Evolutionary conservation across 2,888 invertebrate genomes (phyloP), one percentile per base, ranked within the genome.

Genomic region (Xestia sexstrigata): DNA sequence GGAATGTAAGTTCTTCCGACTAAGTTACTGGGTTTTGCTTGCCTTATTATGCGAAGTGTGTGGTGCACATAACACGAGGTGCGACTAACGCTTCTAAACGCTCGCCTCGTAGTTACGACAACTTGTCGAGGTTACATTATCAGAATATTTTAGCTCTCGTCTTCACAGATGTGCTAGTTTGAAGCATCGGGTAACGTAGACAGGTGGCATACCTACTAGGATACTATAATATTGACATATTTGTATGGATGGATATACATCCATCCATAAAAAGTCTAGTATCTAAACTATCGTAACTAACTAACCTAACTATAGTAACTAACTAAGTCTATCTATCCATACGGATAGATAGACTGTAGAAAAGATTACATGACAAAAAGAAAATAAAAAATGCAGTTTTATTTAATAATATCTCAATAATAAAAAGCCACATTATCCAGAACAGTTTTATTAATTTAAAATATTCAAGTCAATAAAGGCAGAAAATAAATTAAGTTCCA

Each of bases 111-210:
- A 76, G 49, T 30, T 42, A 42, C 58, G 82, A 58, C 66, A 67
- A 81, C 11, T 69, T 82, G 63, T 69, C 42, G 82, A 45, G 63
- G 35, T 69, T 52, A 69, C 68, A 65, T 69, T 82, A 58, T 15
- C 23, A 26, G 55, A 82, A 69, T 69, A 82, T 65, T 58, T 69
- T 26, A 45, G 17, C 20, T 5, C 42, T 9, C 42, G 65, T 47
- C 26, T 69, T 69, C 17, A 39, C n/a, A 30, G 20, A 4, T 58
- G 23, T 55, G 20, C 30, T 81, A 20, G 13, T 6, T 62, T 67
- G 1, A 52, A 52, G 26, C 79, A 23, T 49, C 23, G n/a, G 30
- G 55, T 47, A 20, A 62, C 1, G 3, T 26, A 67, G 20, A 60
- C 26, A 23, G 17, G 35, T 52, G 2, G 6, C 2, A n/a, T 20